Evolutionary conservation across 2,888 invertebrate genomes (phyloP).

Genomic region (Disparrhopalites patrizii): DNA sequence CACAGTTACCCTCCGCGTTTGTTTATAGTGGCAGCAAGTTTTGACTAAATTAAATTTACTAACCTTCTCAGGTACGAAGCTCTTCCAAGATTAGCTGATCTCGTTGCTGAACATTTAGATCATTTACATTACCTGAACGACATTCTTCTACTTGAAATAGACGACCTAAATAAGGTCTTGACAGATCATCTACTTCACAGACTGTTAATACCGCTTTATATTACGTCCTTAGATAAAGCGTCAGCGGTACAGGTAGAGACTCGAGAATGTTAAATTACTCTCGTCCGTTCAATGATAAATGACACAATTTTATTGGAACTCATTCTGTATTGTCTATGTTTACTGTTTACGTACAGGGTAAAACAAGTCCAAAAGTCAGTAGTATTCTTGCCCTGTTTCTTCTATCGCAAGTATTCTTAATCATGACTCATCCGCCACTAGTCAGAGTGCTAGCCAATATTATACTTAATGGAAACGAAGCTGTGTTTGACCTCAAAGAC

Average conservation of each 20-base stretch:
- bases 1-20: too few species aligned
- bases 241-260: constrained; percentile 17
- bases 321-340: neutral
- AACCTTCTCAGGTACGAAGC: constrained; percentile 75
- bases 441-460: constrained; percentile 87
- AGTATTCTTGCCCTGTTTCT: constrained; percentile 87
- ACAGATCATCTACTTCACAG: constrained; percentile 91
- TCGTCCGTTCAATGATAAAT: neutral
- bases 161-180: constrained; percentile 86
- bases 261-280: neutral
- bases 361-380: constrained; percentile 65
- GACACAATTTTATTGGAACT: too few species aligned
- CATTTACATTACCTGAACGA: constrained; percentile 97
- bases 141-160: constrained; percentile 85
- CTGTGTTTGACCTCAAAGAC: constrained; percentile 33
- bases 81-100: constrained; percentile 80
- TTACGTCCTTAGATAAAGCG: constrained; percentile 67
- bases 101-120: constrained; percentile 95
- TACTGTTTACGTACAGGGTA: constrained; percentile 16
- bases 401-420: constrained; percentile 90
- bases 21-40: too few species aligned
- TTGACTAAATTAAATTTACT: too few species aligned
- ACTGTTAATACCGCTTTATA: constrained; percentile 86
- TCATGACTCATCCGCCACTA: constrained; percentile 83
- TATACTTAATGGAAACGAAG: constrained; percentile 72